Percentiles rank a stretch among this genome's conserved stretches.
phyloP scores from a whole-genome alignment of 2,113 vertebrate species.

The Tricholaema leucomelas region DNA sequence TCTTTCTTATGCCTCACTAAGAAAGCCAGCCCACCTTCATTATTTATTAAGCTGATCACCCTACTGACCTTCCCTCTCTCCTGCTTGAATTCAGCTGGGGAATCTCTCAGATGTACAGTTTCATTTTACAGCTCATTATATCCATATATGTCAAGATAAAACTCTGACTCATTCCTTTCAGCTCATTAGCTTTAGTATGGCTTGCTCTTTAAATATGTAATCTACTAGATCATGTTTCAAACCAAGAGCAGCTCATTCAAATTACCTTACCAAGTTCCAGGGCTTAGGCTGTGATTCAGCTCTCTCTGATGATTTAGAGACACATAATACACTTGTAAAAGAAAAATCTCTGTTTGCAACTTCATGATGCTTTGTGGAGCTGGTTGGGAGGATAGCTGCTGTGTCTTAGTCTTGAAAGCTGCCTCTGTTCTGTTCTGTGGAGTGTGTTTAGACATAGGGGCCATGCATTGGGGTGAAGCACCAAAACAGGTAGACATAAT shows the following conservation, averaged over 20 bases:
- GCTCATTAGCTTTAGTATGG: not conserved
- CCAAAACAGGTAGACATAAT: not conserved
- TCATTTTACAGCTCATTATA: not conserved
- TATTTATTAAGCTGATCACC: not conserved
- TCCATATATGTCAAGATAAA: not conserved
- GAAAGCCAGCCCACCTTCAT: not conserved
- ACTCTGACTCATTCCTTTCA: not conserved
- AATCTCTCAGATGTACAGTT: not conserved
- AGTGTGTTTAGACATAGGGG: not conserved
- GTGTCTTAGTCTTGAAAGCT: not conserved
- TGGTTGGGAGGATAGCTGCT: not conserved
- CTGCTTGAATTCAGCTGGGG: not conserved
- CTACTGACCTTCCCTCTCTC: not conserved
- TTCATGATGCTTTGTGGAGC: not conserved
- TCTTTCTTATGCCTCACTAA: not conserved
- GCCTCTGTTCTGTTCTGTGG: not conserved
- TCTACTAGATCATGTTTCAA: slow-evolving; percentile 13
- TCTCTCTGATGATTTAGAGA: not conserved
- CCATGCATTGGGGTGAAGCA: not conserved
- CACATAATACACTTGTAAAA: not conserved
- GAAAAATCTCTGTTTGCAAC: not conserved
- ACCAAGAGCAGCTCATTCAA: not conserved
- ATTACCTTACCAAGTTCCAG: not conserved
- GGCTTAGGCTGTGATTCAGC: not conserved
- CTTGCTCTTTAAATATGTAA: not conserved